These are phyloP conservation scores for Zalophus californianus DNA, from an alignment of 2,797 vertebrate genomes.

Conservation along the genomic window DNA sequence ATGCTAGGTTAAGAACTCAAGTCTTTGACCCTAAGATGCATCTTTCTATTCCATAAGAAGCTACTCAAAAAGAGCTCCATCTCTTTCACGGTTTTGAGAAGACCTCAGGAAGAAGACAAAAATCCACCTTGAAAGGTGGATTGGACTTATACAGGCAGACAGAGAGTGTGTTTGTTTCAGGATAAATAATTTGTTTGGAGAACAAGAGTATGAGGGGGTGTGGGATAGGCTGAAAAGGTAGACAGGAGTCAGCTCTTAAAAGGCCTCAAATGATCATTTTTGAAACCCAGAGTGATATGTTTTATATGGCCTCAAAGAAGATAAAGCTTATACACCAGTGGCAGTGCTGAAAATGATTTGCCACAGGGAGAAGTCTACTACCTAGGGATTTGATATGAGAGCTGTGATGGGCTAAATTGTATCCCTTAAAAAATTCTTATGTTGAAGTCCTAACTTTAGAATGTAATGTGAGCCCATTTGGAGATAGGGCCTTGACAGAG, in stretches of 20 bases:
- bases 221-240: background rate
- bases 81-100: background rate
- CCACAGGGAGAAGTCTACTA: background rate
- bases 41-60: background rate
- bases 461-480: background rate
- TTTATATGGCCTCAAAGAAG: background rate
- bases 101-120: background rate
- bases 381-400: background rate
- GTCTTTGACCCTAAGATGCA: background rate
- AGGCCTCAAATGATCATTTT: background rate
- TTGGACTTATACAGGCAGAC: background rate
- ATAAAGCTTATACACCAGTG: background rate
- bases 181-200: background rate
- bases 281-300: background rate
- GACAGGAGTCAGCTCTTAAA: background rate
- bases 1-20: background rate
- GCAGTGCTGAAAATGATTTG: background rate
- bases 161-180: background rate
- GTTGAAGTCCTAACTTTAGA: background rate
- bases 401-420: background rate
- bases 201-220: background rate
- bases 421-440: background rate
- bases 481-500: background rate
- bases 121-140: background rate
- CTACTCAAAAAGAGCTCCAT: background rate